Evolutionary conservation across 2,113 vertebrate genomes (phyloP), one percentile per base, ranked within the genome.

Genomic region (Etia nguti): DNA sequence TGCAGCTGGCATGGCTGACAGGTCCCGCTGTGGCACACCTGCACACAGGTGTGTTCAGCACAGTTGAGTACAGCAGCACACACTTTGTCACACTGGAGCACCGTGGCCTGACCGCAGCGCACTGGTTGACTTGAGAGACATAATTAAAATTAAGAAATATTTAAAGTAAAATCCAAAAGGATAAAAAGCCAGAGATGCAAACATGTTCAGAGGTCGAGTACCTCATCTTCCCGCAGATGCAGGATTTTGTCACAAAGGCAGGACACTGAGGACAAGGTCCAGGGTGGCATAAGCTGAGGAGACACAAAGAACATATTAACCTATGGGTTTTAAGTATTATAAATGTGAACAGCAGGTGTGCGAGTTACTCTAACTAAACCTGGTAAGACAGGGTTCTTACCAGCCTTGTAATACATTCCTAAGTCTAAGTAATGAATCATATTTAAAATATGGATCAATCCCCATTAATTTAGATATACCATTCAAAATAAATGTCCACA

Each of bases 231-330:
- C 98, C 97, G 94, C 99, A 99, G 96, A 97, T 93, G 85, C 99
- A 99, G 43, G 97, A 96, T 95, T 98, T 99, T 52, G 97, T 99
- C 80, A 97, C 93, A 95, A 97, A 98, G 43, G 99, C 98, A 86
- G 99, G 99, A 90, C 99, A 99, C 0, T 97, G 97, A 60, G 99
- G 99, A 91, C 99, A 99, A 85, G 99, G 99, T 91, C 99, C 99
- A 83, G 99, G 99, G 86, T 99, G 98, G 93, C 99, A 99, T 20
- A 99, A 96, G 77, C 99, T 99, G 87, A 55, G 84, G 16, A 22
- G 31, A 86, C 29, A 73, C 8, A 87, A 4, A 79, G 20, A 85
- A 77, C 26, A 31, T 31, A 31, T 77, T 38, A 68, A 68, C 3
- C 2, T 38, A 22, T 6, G 15, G 13, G 5, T 73, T 7, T 46